Percentiles rank a stretch among this genome's conserved stretches.
These are phyloP conservation scores for Oenanthe melanoleuca DNA, from an alignment of 2,113 vertebrate species.

Conservation along the genomic window DNA sequence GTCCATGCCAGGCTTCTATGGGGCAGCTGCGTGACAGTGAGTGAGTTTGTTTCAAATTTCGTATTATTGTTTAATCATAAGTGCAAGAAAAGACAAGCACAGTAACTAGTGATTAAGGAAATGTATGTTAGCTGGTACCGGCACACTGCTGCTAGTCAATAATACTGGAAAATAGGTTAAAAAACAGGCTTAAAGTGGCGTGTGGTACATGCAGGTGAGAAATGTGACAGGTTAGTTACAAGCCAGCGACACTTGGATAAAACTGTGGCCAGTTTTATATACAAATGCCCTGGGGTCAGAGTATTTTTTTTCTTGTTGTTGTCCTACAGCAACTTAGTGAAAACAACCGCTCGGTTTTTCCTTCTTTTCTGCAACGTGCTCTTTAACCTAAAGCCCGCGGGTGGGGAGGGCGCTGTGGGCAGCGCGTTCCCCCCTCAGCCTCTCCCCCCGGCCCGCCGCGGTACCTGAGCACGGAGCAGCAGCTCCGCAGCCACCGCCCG, in stretches of 20 bases:
- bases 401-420: not conserved
- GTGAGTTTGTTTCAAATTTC: not conserved
- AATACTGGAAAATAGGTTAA: not conserved
- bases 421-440: not conserved
- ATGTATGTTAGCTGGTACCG: not conserved
- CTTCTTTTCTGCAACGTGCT: rapidly evolving
- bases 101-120: not conserved
- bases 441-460: not conserved
- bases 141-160: not conserved
- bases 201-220: not conserved
- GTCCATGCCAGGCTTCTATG: not conserved
- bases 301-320: rapidly evolving
- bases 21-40: rapidly evolving
- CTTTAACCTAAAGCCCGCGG: too few species aligned
- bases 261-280: not conserved
- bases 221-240: not conserved
- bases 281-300: rapidly evolving
- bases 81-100: not conserved
- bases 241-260: not conserved
- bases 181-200: not conserved
- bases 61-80: rapidly evolving
- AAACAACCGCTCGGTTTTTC: rapidly evolving
- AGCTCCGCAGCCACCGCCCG: constrained; percentile 1
- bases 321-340: not conserved
- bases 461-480: constrained; percentile 71